A percentile compares a stretch with the other conserved stretches of the same genome.
phyloP scores from a whole-genome alignment of 2,113 vertebrate species.

The Ochotona princeps region DNA sequence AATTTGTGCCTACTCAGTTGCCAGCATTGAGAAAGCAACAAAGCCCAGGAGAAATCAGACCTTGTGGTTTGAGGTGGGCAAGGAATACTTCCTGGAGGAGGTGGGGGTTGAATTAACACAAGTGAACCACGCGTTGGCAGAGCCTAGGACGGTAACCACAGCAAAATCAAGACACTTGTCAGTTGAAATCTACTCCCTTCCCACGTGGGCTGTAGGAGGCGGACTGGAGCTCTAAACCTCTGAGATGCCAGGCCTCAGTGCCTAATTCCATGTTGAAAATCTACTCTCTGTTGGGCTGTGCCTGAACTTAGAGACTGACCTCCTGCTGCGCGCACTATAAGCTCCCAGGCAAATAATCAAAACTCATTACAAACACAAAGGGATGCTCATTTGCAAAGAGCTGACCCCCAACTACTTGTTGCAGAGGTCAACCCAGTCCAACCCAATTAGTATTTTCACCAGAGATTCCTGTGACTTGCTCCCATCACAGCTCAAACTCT shows the following conservation, averaged over 20 bases:
- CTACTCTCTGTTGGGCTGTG: not conserved
- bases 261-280: slow-evolving; percentile 43
- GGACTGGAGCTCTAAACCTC: not conserved
- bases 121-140: not conserved
- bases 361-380: slow-evolving; percentile 76
- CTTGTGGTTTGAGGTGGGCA: not conserved
- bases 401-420: slow-evolving; percentile 74
- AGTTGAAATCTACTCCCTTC: not conserved
- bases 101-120: not conserved
- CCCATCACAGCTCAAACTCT: not conserved
- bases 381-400: slow-evolving; percentile 73
- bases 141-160: too few relatives aligned
- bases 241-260: not conserved
- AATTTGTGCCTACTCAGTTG: not conserved
- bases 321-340: rapidly evolving
- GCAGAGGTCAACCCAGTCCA: slow-evolving; percentile 51
- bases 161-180: not conserved
- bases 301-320: not conserved
- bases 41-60: not conserved
- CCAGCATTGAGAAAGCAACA: not conserved
- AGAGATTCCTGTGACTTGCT: not conserved
- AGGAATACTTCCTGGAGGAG: not conserved
- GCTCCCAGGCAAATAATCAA: slow-evolving; percentile 50
- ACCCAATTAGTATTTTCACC: slow-evolving; percentile 51
- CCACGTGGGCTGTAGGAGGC: not conserved